Base-by-base conservation (phyloP, 1,140 invertebrate genomes). In the Drosophila varians region DNA sequence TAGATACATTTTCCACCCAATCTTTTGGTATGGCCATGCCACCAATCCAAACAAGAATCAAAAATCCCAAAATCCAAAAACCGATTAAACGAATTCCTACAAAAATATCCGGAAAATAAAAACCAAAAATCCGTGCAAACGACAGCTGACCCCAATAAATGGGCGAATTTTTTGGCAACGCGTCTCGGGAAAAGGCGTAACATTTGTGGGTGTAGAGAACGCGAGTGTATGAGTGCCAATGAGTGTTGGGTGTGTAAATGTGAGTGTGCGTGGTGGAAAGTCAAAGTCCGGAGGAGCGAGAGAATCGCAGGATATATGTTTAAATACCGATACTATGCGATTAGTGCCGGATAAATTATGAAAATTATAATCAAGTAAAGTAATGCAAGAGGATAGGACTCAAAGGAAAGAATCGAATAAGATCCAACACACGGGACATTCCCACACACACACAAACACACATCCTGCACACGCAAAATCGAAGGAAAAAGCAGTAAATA, bases 1-100 rank as follows among this genome's bases (percentile, higher is more conserved):
- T 83, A 83, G 79, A 83, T 83, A 83, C 79, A 83, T 83, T 90
- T 87, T 89, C 61, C 70, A 79, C 64, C 74, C 36, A 38, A 38
- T 62, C 43, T 58, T 53, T 69, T 74, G 71, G 74, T 77, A 80
- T 52, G 69, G 55, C 46, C 43, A 45, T 51, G 46, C 38, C 43
- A 9, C 7, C 28, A 42, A 51, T 7, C 12, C 12, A 12, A 38
- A 49, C 12, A 26, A 18, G 45, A 49, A 47, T 11, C 38, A 23
- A 38, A 38, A 38, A 14, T 5, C 14, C 36, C n/a, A n/a, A 48
- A 49, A 47, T 11, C 38, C 26, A 38, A 38, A 38, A 14, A 12
- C 14, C 36, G 14, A 38, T 16, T 42, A 57, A 38, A 12, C 2
- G 9, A 31, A 31, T 11, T 31, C 11, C 9, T 12, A 19, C 36